phyloP scores from a whole-genome alignment of 2,797 vertebrate genomes.

The Sebastes steindachneri region DNA sequence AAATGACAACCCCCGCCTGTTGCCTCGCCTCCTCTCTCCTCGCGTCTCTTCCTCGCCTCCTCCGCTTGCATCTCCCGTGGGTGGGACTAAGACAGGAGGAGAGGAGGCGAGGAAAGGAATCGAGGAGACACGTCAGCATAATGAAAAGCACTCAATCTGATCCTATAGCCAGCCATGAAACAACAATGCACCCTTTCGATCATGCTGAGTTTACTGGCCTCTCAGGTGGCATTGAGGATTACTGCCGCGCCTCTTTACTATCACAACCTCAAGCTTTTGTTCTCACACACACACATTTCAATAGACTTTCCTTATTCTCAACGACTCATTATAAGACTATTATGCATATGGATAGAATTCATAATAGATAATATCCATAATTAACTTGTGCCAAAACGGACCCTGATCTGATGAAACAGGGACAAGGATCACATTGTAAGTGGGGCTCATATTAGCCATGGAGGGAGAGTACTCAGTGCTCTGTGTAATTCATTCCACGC shows the following conservation, averaged over 20 bases:
- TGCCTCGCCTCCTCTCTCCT: too few relatives aligned
- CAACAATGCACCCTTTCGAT: conserved; percentile 2
- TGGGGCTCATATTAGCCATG: conserved; percentile 31
- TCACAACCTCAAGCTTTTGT: conserved; percentile 11
- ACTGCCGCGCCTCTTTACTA: conserved; percentile 25
- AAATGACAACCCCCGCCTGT: too few relatives aligned
- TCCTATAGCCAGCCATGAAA: conserved; percentile 1
- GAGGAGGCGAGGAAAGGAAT: too few relatives aligned
- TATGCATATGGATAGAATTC: conserved; percentile 26
- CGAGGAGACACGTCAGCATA: too few relatives aligned
- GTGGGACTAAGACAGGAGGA: too few relatives aligned
- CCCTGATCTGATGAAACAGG: conserved; percentile 28
- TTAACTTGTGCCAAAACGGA: conserved; percentile 35
- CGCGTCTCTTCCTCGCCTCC: too few relatives aligned
- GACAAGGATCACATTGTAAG: conserved; percentile 30
- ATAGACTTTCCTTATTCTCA: background rate
- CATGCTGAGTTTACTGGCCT: conserved; percentile 15
- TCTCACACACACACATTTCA: conserved; percentile 7
- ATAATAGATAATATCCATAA: conserved; percentile 30
- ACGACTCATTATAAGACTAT: conserved; percentile 34
- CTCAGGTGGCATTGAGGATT: conserved; percentile 35
- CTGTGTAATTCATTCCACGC: conserved; percentile 46
- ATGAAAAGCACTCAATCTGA: background rate
- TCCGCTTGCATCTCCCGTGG: too few relatives aligned
- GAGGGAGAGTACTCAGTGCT: conserved; percentile 22